Conservation (phyloP, 1,140 invertebrate species). For the Drosophila willistoni region DNA sequence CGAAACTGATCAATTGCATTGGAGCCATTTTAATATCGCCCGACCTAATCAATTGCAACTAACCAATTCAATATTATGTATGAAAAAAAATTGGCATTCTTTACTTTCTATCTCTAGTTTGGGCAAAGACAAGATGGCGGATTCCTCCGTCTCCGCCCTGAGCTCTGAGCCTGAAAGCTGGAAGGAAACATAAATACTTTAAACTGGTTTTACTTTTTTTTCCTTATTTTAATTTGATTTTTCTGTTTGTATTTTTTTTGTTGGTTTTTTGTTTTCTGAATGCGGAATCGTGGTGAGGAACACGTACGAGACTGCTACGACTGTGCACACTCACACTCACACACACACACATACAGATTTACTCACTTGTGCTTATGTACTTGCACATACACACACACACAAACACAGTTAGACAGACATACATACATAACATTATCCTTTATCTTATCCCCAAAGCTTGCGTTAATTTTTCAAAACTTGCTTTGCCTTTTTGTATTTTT, state of each 20-base stretch:
- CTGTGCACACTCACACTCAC: not conserved
- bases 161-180: not conserved
- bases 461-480: constrained; percentile 65
- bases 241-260: constrained; percentile 2
- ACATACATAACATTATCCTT: constrained; percentile 45
- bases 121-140: no score
- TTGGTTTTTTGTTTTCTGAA: not conserved
- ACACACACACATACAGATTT: not conserved
- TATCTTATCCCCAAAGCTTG: constrained; percentile 59
- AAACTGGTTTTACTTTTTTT: constrained; percentile 6
- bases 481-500: constrained; percentile 56
- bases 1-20: no score
- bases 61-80: no score
- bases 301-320: constrained; percentile 4
- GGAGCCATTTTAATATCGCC: no score
- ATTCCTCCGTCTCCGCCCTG: not conserved
- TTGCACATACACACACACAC: not conserved
- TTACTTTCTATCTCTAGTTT: no score
- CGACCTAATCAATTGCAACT: no score
- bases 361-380: constrained; percentile 3
- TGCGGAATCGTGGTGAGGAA: constrained; percentile 3
- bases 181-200: constrained; percentile 10
- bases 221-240: constrained; percentile 10
- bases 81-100: no score
- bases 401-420: not conserved